phyloP scores from a whole-genome alignment of 2,888 invertebrate genomes.

The Sarcophaga carnaria region DNA sequence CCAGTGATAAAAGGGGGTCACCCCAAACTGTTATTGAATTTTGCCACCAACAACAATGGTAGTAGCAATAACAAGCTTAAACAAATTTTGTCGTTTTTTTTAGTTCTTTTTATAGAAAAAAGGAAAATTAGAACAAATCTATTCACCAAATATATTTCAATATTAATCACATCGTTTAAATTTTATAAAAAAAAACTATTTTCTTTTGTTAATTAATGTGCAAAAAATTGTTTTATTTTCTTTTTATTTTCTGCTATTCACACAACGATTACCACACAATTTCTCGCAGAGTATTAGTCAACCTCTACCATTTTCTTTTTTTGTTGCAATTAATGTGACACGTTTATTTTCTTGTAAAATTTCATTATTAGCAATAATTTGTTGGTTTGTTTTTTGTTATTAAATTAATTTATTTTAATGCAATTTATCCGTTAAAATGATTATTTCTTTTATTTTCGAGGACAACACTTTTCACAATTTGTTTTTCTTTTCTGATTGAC shows the following conservation, averaged over 20 bases:
- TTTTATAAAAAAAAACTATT: too few relatives aligned
- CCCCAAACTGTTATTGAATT: background rate
- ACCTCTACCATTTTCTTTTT: background rate
- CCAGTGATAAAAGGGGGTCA: background rate
- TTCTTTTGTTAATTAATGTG: too few relatives aligned
- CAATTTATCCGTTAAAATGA: slow-evolving; percentile 20
- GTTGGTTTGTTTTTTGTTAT: background rate
- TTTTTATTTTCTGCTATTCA: slow-evolving; percentile 4
- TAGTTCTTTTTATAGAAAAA: too few relatives aligned
- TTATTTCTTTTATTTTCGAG: slow-evolving; percentile 18
- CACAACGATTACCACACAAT: slow-evolving; percentile 21
- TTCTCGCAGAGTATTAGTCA: background rate
- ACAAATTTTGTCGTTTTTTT: too few relatives aligned
- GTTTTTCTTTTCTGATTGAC: slow-evolving; percentile 57
- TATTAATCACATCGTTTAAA: too few relatives aligned
- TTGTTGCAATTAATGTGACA: background rate
- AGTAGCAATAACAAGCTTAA: too few relatives aligned
- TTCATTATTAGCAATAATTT: background rate
- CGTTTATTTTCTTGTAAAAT: slow-evolving; percentile 4
- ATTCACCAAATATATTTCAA: too few relatives aligned
- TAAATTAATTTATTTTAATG: slow-evolving; percentile 11
- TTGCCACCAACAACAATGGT: too few relatives aligned
- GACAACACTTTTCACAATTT: slow-evolving; percentile 47
- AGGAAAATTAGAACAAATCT: too few relatives aligned
- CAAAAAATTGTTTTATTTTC: background rate